A percentile compares a stretch with the other conserved stretches of the same genome.
Conservation (phyloP, 1,140 invertebrate genomes). For the Diachasma alloeum region DNA sequence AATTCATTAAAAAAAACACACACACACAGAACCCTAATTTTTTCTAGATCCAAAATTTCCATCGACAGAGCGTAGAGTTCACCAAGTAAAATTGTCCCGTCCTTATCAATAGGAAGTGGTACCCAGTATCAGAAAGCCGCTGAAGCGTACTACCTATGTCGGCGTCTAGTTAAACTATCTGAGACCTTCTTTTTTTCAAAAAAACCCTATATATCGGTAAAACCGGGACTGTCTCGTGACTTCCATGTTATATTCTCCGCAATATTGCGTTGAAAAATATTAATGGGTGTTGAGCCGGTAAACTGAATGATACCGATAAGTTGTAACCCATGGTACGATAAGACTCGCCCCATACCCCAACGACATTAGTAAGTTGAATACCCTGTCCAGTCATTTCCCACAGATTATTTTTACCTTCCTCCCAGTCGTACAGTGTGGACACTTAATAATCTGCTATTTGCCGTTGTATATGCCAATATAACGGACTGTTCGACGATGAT, state of each 20-base stretch:
- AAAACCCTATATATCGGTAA: conserved; percentile 1
- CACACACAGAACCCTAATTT: no score
- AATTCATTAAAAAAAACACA: no score
- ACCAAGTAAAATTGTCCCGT: background rate
- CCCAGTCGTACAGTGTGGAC: background rate
- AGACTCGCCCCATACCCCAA: background rate
- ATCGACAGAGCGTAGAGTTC: background rate
- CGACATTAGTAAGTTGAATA: conserved; percentile 14
- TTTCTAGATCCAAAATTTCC: no score
- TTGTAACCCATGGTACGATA: background rate
- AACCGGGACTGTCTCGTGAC: conserved; percentile 10
- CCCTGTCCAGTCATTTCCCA: background rate
- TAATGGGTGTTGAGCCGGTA: conserved; percentile 8
- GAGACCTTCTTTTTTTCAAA: background rate
- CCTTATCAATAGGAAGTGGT: conserved; percentile 23
- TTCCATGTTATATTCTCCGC: background rate
- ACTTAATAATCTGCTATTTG: background rate
- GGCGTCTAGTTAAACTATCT: conserved; percentile 13
- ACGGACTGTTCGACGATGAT: background rate
- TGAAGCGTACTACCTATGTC: background rate
- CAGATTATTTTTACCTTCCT: background rate
- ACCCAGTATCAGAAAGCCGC: background rate
- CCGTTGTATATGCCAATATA: background rate
- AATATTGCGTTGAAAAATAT: background rate
- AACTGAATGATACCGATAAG: conserved; percentile 7